These are phyloP conservation scores for Melanotus villosus DNA, from an alignment of 2,888 invertebrate species.

Conservation along the genomic window DNA sequence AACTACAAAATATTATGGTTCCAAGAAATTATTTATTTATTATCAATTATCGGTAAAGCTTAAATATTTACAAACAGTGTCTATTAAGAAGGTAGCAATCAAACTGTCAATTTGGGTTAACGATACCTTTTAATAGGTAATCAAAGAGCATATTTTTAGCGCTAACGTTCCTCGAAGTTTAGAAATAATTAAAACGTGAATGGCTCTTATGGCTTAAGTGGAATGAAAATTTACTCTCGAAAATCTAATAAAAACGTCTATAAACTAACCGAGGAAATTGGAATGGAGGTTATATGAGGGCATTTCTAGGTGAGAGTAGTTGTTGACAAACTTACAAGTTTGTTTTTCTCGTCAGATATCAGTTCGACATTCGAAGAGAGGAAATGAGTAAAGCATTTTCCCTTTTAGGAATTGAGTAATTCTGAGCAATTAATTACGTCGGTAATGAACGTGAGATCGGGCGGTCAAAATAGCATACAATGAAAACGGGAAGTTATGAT, in stretches of 20 bases:
- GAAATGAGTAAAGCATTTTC: conserved; percentile 17
- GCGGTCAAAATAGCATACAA: conserved; percentile 53
- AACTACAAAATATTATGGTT: too few relatives aligned
- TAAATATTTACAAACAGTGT: too few relatives aligned
- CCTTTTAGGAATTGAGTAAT: conserved; percentile 5
- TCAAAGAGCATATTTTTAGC: background rate
- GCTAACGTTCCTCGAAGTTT: background rate
- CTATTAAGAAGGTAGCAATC: too few relatives aligned
- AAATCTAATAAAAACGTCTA: conserved; percentile 9
- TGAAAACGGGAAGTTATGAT: conserved; percentile 61
- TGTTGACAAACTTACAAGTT: background rate
- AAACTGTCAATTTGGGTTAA: too few relatives aligned
- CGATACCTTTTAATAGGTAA: background rate
- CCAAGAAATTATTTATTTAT: too few relatives aligned
- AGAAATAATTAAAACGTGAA: background rate
- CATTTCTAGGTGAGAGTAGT: background rate
- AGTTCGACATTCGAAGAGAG: background rate
- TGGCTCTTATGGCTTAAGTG: background rate
- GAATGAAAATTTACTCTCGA: background rate
- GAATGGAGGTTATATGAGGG: background rate
- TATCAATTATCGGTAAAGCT: too few relatives aligned
- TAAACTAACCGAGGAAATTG: conserved; percentile 2
- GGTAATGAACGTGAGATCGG: conserved; percentile 58
- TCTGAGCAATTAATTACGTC: conserved; percentile 40
- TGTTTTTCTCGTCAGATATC: conserved; percentile 5